Evolutionary conservation across 2,797 vertebrate genomes (phyloP).

Genomic region (Labroides dimidiatus): DNA sequence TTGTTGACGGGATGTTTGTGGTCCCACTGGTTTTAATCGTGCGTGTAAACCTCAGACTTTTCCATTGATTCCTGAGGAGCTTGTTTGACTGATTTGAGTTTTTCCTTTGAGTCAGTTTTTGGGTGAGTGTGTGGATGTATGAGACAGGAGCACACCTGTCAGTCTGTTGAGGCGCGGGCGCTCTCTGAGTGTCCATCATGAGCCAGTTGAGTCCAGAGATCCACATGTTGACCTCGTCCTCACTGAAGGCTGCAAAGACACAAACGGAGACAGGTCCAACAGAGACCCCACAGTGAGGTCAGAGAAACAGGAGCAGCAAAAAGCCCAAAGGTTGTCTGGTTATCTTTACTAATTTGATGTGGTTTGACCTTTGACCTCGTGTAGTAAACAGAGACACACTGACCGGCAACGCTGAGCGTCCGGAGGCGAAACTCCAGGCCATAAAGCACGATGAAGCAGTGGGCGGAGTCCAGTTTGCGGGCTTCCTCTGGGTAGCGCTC

Average conservation of each 20-base stretch:
- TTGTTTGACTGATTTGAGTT: background rate
- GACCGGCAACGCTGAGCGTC: conserved; percentile 88
- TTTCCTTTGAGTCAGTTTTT: no score
- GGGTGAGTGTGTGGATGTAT: background rate
- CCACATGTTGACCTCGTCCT: conserved; percentile 91
- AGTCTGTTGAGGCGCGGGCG: conserved; percentile 84
- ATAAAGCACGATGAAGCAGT: conserved; percentile 90
- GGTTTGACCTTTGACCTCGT: background rate
- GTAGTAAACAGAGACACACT: conserved; percentile 41
- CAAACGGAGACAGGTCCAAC: background rate
- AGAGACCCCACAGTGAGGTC: background rate
- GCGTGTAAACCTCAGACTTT: no score
- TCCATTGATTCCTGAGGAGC: no score
- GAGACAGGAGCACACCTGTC: conserved; percentile 80
- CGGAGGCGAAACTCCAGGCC: conserved; percentile 89
- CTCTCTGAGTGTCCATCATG: conserved; percentile 84
- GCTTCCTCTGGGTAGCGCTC: conserved; percentile 91
- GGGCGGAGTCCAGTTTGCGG: conserved; percentile 85
- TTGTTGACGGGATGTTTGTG: no score
- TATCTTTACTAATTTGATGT: background rate
- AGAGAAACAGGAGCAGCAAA: background rate
- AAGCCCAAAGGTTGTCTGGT: background rate
- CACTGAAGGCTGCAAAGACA: conserved; percentile 85
- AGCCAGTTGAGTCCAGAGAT: conserved; percentile 88
- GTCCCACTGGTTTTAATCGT: no score